These are phyloP conservation scores for Drosophila pseudoananassae DNA, from an alignment of 1,140 invertebrate genomes.

Conservation along the genomic window DNA sequence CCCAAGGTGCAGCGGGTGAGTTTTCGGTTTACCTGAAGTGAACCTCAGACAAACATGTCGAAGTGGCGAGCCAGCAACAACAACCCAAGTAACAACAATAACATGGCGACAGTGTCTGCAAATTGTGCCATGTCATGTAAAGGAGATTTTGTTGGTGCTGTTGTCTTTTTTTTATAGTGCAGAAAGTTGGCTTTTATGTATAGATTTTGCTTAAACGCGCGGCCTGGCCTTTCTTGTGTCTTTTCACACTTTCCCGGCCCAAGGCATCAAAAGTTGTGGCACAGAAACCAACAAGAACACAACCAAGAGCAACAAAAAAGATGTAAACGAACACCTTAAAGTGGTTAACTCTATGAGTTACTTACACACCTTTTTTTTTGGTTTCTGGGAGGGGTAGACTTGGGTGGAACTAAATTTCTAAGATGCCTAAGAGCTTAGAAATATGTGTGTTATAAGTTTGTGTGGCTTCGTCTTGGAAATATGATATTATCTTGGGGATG, in stretches of 20 bases:
- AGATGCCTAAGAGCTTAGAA: conserved; percentile 20
- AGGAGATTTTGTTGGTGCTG: conserved; percentile 42
- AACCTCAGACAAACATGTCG: conserved; percentile 74
- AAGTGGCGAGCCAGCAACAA: conserved; percentile 53
- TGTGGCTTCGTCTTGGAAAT: conserved; percentile 44
- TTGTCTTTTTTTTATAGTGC: conserved; percentile 50
- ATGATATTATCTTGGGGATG: conserved; percentile 36
- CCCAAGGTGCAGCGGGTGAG: conserved; percentile 5
- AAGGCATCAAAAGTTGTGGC: conserved; percentile 12
- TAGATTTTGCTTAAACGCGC: conserved; percentile 63
- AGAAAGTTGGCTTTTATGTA: conserved; percentile 64
- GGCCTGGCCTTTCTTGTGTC: conserved; percentile 69
- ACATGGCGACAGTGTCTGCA: conserved; percentile 60
- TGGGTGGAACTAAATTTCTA: conserved; percentile 42
- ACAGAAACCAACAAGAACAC: conserved; percentile 2
- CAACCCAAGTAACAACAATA: conserved; percentile 30
- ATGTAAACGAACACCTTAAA: conserved; percentile 75
- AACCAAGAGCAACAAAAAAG: conserved; percentile 41
- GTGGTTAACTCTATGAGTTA: conserved; percentile 65
- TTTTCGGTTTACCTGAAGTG: conserved; percentile 43
- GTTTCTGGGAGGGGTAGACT: conserved; percentile 27
- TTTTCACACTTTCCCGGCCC: conserved; percentile 69
- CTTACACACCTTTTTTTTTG: conserved; percentile 42
- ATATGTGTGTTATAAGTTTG: conserved; percentile 7
- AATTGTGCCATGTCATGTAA: conserved; percentile 80